A percentile compares a stretch with the other conserved stretches of the same genome.
These are phyloP conservation scores for Bovichtus diacanthus DNA, from an alignment of 2,797 vertebrate species.

Conservation along the genomic window DNA sequence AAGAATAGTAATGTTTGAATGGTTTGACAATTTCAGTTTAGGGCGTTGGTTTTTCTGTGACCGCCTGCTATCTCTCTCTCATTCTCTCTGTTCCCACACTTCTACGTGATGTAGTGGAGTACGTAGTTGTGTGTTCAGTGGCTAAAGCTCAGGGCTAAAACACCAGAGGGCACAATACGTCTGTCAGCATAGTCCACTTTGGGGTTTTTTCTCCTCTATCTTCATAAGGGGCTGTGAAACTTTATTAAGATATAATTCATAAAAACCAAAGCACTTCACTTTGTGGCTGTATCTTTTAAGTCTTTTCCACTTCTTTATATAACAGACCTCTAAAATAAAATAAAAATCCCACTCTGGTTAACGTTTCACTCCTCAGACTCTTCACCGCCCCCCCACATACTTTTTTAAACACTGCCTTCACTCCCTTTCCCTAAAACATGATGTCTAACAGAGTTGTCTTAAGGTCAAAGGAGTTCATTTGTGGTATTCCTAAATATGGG, in stretches of 20 bases:
- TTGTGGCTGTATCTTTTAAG: neutral
- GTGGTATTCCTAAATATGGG: no score
- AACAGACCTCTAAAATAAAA: neutral
- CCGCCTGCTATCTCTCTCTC: neutral
- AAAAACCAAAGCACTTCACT: neutral
- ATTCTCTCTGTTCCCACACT: slow-evolving; percentile 12
- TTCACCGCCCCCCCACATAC: neutral
- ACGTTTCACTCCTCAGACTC: neutral
- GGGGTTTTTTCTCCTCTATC: no score
- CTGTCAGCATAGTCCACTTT: slow-evolving; percentile 2
- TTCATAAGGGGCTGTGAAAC: neutral
- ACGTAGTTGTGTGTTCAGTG: neutral
- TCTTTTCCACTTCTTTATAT: neutral
- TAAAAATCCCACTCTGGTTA: no score
- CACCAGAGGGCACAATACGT: slow-evolving; percentile 61
- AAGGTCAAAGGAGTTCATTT: no score
- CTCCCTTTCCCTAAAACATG: slow-evolving; percentile 57
- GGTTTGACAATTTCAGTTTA: slow-evolving; percentile 38
- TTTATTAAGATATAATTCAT: neutral
- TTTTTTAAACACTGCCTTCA: neutral
- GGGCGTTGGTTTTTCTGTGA: slow-evolving; percentile 55
- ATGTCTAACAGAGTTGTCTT: no score
- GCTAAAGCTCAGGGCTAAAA: slow-evolving; percentile 8
- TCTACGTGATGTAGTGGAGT: neutral
- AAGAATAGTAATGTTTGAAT: neutral